These are phyloP conservation scores for Muricea muricata DNA, from an alignment of 92 coral and sea anemone species.

Conservation along the genomic window DNA sequence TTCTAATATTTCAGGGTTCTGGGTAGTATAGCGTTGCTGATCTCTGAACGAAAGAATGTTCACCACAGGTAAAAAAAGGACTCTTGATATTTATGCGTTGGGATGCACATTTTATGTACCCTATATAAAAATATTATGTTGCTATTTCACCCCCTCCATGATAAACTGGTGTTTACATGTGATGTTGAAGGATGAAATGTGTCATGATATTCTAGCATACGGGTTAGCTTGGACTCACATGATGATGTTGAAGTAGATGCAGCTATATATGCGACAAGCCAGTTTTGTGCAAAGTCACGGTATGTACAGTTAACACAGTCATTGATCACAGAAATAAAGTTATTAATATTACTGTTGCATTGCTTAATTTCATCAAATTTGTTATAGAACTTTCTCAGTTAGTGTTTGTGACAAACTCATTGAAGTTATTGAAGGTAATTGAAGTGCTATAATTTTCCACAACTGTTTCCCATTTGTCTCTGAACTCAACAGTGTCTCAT, in stretches of 20 bases:
- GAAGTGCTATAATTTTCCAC: background rate
- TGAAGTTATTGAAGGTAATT: constrained; percentile 88
- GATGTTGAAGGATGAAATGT: no score
- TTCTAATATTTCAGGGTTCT: constrained; percentile 70
- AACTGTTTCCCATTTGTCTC: background rate
- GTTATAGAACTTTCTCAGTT: constrained; percentile 89
- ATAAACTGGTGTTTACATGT: no score
- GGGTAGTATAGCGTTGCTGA: constrained; percentile 93
- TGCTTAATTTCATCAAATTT: no score
- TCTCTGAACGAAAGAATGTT: constrained; percentile 93
- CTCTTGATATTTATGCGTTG: background rate
- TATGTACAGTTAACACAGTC: constrained; percentile 37
- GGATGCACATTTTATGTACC: no score
- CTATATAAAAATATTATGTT: no score
- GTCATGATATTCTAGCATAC: constrained; percentile 74
- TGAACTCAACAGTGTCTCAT: background rate
- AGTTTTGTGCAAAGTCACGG: constrained; percentile 95
- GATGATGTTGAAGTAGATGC: constrained; percentile 96
- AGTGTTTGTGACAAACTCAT: constrained; percentile 90
- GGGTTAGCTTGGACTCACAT: constrained; percentile 93
- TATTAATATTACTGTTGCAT: no score
- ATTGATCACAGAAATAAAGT: no score
- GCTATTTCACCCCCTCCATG: no score
- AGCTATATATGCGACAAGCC: constrained; percentile 92
- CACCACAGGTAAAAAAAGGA: constrained; percentile 84